Base-by-base conservation (phyloP, 2,888 invertebrate species). In the Panzeria rudis region DNA sequence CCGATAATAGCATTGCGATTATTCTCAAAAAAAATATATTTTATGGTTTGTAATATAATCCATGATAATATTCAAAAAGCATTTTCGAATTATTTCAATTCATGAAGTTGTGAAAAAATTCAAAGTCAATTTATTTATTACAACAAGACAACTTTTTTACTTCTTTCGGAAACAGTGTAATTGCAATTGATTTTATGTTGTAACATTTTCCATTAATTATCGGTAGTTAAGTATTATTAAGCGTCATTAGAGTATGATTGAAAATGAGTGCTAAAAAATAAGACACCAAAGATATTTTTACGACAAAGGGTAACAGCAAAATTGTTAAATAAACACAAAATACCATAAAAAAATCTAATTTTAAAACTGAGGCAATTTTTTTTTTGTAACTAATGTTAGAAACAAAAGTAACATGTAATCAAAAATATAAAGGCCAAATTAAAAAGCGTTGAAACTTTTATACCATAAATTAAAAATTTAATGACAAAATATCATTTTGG, bases 201-300 rank as follows among this genome's bases (percentile, higher is more conserved):
- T 41, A 84, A 81, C 62, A 84, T 84, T 81, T 77, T 77, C 29
- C 77, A 81, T 62, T 81, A 84, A 84, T 84, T 84, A 84, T 62
- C 77, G 38, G 68, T 50, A 77, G 77, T 84, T 84, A 84, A 77
- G 54, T 56, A 73, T 77, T 69, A 81, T 84, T 84, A 84, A 62
- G 68, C 47, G 20, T 75, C 62, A 61, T 72, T 77, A 84, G 69
- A 72, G 54, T 56, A 20, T 38, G 32, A 11, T 61, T 35, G 44
- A 66, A 59, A 81, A 68, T 29, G 11, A 52, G 17, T 44, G 68
- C 13, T 38, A 69, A 61, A 41, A 61, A 68, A 41, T 54, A 35
- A 13, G 44, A 32, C 3, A 56, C 9, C 0, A 5, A 4, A 44
- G 1, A 32, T 44, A n/a, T 23, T 68, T 68, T 59, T 25, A 77